Evolutionary conservation across 2,797 vertebrate genomes (phyloP).

Genomic region (Cheirogaleus major): DNA sequence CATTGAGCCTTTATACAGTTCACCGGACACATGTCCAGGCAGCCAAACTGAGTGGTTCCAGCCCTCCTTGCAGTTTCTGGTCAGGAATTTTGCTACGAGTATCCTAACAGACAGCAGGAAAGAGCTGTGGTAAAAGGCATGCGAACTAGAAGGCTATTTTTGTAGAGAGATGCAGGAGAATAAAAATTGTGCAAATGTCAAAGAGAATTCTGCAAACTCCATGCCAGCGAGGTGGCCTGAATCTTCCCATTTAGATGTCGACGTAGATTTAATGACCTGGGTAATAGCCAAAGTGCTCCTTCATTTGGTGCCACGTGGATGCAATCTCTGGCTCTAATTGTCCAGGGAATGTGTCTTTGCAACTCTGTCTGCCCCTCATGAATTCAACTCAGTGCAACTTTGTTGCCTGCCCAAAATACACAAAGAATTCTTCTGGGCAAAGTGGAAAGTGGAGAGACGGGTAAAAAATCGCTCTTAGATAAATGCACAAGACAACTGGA

Average conservation of each 20-base stretch:
- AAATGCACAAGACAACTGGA: background rate
- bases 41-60: conserved; percentile 18
- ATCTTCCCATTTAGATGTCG: background rate
- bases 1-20: background rate
- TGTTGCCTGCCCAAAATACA: background rate
- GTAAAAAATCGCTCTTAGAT: background rate
- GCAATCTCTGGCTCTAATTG: background rate
- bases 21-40: background rate
- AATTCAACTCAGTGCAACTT: background rate
- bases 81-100: conserved; percentile 32
- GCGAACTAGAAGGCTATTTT: conserved; percentile 23
- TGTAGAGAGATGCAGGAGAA: conserved; percentile 10
- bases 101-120: background rate
- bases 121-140: background rate
- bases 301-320: background rate
- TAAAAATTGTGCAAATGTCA: conserved; percentile 34
- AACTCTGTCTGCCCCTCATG: background rate
- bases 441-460: background rate
- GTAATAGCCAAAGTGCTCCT: background rate
- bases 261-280: background rate
- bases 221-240: background rate
- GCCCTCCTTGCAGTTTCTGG: conserved; percentile 1
- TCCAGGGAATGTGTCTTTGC: background rate
- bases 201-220: background rate
- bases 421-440: background rate